A percentile compares a stretch with the other conserved stretches of the same genome.
Evolutionary conservation across 2,888 invertebrate species (phyloP).

Genomic region (Drosophila paracracens): DNA sequence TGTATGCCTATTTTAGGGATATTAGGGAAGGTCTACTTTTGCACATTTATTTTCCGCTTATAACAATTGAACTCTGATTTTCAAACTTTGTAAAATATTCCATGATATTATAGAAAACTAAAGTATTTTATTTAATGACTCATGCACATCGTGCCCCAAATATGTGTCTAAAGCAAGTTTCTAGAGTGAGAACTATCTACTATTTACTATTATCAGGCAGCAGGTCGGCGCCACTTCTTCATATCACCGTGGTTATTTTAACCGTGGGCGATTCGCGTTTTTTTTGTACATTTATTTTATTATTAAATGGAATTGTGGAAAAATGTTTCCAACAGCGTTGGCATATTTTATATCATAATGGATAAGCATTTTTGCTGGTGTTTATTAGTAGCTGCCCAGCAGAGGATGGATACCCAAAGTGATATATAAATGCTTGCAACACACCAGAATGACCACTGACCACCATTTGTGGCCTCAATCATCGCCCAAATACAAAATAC

Average conservation of each 20-base stretch:
- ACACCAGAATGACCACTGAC: conserved; percentile 10
- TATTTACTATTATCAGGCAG: conserved; percentile 11
- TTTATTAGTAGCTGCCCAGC: conserved; percentile 5
- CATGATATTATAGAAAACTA: conserved; percentile 7
- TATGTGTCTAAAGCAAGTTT: conserved; percentile 43
- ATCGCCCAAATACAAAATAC: conserved; percentile 46
- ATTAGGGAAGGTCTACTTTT: no score
- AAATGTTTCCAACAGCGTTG: conserved; percentile 43
- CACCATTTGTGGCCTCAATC: conserved; percentile 45
- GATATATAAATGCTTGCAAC: neutral
- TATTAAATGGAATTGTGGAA: conserved; percentile 30
- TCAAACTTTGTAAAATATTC: conserved; percentile 49
- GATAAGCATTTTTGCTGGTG: conserved; percentile 31
- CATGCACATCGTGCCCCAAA: neutral
- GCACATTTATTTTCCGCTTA: conserved; percentile 5
- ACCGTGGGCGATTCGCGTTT: conserved; percentile 11
- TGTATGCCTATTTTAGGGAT: no score
- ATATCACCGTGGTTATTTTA: conserved; percentile 8
- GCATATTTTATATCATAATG: conserved; percentile 27
- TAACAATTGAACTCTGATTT: conserved; percentile 76
- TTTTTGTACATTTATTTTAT: conserved; percentile 51
- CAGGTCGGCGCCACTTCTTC: conserved; percentile 21
- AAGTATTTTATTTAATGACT: conserved; percentile 3
- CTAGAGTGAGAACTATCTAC: conserved; percentile 1
- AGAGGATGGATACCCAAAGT: conserved; percentile 16